Conservation (phyloP, 2,797 vertebrate genomes). For the Neoniphon sammara region DNA sequence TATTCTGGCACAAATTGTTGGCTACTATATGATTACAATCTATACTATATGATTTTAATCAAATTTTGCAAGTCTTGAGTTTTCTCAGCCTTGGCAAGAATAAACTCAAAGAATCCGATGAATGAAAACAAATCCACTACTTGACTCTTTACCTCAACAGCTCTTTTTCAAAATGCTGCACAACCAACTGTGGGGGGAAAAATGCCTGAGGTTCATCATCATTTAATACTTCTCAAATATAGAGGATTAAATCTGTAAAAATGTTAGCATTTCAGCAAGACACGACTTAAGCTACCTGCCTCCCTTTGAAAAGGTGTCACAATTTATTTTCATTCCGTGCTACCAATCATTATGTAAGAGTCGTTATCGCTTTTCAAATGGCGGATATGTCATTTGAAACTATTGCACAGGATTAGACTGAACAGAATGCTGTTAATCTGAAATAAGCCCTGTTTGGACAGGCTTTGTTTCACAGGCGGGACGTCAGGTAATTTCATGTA, state of each 20-base stretch:
- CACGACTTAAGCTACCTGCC: too few relatives aligned
- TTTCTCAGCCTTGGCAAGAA: neutral
- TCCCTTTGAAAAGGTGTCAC: neutral
- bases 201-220: too few relatives aligned
- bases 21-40: too few relatives aligned
- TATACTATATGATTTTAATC: neutral
- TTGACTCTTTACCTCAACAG: neutral
- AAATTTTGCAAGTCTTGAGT: neutral
- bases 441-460: too few relatives aligned
- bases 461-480: too few relatives aligned
- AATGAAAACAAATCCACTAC: neutral
- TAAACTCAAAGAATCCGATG: conserved; percentile 3
- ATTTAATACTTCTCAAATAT: neutral
- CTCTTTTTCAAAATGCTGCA: neutral
- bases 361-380: neutral
- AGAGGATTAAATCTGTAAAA: neutral
- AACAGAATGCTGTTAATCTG: conserved; percentile 20
- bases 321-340: neutral
- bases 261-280: too few relatives aligned
- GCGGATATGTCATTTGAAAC: neutral
- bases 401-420: conserved; percentile 28
- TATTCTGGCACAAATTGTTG: neutral
- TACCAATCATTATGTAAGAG: neutral
- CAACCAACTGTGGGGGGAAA: neutral
- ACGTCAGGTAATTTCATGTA: too few relatives aligned